Percentiles rank a stretch among this genome's conserved stretches.
Conservation (phyloP, 2,113 vertebrate species). For the Xyliphius kryptos region DNA sequence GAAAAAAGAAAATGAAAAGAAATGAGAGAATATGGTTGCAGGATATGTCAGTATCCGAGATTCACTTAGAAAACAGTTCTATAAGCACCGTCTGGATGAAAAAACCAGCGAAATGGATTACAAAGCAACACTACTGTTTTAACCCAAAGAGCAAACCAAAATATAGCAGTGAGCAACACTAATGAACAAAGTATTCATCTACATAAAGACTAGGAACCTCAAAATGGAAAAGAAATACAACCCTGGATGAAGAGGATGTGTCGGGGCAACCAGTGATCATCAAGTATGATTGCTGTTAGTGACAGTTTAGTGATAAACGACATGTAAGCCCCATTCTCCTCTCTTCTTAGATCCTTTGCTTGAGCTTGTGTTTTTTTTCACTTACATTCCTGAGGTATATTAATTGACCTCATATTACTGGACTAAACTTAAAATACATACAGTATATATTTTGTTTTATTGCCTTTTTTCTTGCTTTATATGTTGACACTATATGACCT, state of each 20-base stretch:
- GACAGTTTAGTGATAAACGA: conserved; percentile 49
- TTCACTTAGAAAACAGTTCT: conserved; percentile 39
- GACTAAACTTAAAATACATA: conserved; percentile 58
- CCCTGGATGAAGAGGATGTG: too few relatives aligned
- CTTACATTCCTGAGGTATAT: conserved; percentile 59
- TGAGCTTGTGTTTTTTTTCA: conserved; percentile 45
- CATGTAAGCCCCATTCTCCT: conserved; percentile 33
- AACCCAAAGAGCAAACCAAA: conserved; percentile 52
- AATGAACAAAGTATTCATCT: too few relatives aligned
- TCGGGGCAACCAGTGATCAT: too few relatives aligned
- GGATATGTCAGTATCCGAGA: too few relatives aligned
- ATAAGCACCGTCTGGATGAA: conserved; percentile 36
- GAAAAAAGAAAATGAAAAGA: conserved; percentile 56
- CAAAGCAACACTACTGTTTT: conserved; percentile 12
- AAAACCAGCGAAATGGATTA: conserved; percentile 31
- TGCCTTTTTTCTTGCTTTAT: conserved; percentile 53
- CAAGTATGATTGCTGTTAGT: conserved; percentile 52
- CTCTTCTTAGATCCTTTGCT: conserved; percentile 49
- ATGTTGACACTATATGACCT: conserved; percentile 59
- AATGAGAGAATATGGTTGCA: conserved; percentile 49
- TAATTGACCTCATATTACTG: conserved; percentile 67
- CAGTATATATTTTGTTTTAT: conserved; percentile 60
- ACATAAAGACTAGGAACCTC: too few relatives aligned
- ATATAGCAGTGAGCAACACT: conserved; percentile 62
- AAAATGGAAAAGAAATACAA: conserved; percentile 54